Percentiles rank a stretch among this genome's conserved stretches.
Conservation (phyloP, 53 echinoderm and acorn worm species). For the Antedon mediterranea region DNA sequence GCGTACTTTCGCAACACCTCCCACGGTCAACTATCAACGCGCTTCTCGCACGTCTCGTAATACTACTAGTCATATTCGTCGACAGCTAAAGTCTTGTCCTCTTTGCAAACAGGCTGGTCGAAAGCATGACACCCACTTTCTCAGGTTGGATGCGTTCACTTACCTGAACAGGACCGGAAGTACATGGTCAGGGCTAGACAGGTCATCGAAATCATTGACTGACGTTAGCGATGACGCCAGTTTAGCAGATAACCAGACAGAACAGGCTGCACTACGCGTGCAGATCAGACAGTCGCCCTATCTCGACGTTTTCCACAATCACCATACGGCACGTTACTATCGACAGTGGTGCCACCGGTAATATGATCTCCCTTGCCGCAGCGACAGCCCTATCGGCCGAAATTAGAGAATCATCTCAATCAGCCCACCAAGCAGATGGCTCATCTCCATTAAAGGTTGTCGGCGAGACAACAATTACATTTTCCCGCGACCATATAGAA, state of each 20-base stretch:
- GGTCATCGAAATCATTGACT: too few species aligned
- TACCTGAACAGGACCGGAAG: slow-evolving; percentile 9
- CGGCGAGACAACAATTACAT: neutral
- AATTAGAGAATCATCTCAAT: neutral
- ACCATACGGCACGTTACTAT: neutral
- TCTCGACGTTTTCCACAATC: neutral
- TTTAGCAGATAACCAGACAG: too few species aligned
- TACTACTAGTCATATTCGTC: too few species aligned
- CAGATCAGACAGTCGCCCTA: slow-evolving; percentile 5
- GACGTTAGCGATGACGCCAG: too few species aligned
- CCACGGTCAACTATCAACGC: too few species aligned
- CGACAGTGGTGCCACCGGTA: neutral
- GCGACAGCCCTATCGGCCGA: neutral
- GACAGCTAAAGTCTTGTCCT: neutral
- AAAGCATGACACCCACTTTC: too few species aligned
- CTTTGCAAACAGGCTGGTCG: neutral
- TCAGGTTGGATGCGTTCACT: neutral
- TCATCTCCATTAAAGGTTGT: neutral
- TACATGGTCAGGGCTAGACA: too few species aligned
- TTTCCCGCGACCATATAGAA: neutral
- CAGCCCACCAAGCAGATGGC: slow-evolving; percentile 6
- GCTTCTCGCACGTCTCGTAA: too few species aligned
- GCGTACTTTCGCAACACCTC: too few species aligned
- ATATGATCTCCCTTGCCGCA: neutral
- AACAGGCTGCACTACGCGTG: too few species aligned